phyloP scores from a whole-genome alignment of 2,888 invertebrate genomes.

The Listrodromus nycthemerus region DNA sequence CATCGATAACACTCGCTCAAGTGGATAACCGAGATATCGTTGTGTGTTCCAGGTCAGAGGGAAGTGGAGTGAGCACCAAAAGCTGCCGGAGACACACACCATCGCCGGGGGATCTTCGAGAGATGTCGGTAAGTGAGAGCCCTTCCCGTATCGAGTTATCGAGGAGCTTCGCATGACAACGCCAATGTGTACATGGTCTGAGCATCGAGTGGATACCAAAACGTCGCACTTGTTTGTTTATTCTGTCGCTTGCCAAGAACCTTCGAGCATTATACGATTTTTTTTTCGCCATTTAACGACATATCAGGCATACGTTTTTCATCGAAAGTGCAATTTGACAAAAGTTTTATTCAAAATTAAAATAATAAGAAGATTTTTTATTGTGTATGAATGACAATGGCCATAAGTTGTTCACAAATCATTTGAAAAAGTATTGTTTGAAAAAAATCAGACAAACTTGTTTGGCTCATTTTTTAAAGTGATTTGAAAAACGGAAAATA shows the following conservation, averaged over 20 bases:
- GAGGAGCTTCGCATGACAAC: slow-evolving; percentile 41
- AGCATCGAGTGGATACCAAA: slow-evolving; percentile 31
- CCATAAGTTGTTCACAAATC: no score
- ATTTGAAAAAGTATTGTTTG: no score
- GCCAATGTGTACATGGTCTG: slow-evolving; percentile 21
- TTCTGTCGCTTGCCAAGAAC: slow-evolving; percentile 2
- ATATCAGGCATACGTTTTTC: no score
- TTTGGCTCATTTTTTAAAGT: no score
- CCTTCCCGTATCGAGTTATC: slow-evolving; percentile 54
- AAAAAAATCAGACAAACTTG: no score
- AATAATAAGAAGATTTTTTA: no score
- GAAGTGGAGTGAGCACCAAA: slow-evolving; percentile 10
- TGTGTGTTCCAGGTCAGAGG: slow-evolving; percentile 23
- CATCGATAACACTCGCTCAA: slow-evolving; percentile 28
- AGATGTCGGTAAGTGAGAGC: slow-evolving; percentile 58
- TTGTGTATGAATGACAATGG: no score
- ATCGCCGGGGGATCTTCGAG: slow-evolving; percentile 18
- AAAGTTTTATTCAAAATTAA: no score
- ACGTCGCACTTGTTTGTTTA: slow-evolving; percentile 28
- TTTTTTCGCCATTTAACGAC: no score
- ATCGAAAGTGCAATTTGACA: no score
- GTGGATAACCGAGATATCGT: slow-evolving; percentile 21
- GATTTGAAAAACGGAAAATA: no score
- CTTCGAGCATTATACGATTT: no score
- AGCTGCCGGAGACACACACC: slow-evolving; percentile 14